A percentile compares a stretch with the other conserved stretches of the same genome.
These are phyloP conservation scores for Prunella fulvescens DNA, from an alignment of 2,113 vertebrate species.

Conservation along the genomic window DNA sequence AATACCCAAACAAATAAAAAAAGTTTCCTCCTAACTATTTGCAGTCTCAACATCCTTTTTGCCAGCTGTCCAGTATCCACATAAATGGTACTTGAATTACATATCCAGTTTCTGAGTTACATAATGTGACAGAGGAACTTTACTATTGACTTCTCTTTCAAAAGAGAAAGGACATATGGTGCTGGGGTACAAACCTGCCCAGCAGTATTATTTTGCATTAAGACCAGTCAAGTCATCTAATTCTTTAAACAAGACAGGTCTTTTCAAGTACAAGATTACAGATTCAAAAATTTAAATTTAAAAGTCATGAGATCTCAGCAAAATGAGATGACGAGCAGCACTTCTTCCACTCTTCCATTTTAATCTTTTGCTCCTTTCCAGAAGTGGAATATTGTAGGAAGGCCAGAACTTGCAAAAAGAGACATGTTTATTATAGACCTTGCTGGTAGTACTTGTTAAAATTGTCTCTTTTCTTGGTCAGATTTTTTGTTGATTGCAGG, in stretches of 20 bases:
- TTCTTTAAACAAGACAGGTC: not conserved
- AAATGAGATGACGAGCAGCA: not conserved
- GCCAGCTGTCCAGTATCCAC: not conserved
- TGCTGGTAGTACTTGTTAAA: not conserved
- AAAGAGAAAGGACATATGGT: not conserved
- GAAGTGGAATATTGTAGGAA: not conserved
- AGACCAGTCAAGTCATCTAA: not conserved
- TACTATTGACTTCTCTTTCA: not conserved
- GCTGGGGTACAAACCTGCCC: not conserved
- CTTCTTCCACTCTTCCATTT: not conserved
- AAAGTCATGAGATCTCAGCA: not conserved
- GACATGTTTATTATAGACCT: not conserved
- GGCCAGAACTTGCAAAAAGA: not conserved
- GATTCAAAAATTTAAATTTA: not conserved
- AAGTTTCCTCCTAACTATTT: not conserved
- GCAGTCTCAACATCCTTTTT: not conserved
- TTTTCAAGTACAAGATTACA: not conserved
- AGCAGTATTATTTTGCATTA: not conserved
- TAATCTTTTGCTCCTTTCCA: not conserved
- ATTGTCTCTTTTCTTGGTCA: not conserved
- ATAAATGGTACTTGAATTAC: not conserved
- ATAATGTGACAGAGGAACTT: not conserved
- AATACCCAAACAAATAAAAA: not conserved
- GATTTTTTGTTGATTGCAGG: not conserved
- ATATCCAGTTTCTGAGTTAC: not conserved